Evolutionary conservation across 2,113 vertebrate species (phyloP), one percentile per base, ranked within the genome.

Genomic region (Mesocricetus auratus): DNA sequence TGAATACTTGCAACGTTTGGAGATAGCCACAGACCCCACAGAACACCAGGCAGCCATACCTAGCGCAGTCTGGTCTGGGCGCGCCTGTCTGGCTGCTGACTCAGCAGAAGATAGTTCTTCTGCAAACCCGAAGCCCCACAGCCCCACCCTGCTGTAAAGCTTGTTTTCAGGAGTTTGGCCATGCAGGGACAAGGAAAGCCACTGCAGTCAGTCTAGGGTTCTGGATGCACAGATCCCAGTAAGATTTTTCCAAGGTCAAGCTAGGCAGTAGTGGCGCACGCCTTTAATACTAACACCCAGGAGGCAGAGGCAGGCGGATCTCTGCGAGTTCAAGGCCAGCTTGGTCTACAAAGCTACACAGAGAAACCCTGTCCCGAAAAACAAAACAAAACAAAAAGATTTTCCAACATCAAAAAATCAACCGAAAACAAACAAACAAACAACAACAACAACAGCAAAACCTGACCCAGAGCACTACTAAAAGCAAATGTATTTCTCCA

Each of bases 41-140:
- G 50, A 45, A 17, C 2, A 5, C 17, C 3, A 5, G 24, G 0
- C 16, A 71, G 83, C 33, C 2, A 16, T 22, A 24, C 60, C 4
- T 13, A 13, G 33, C 9, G 6, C 0, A 1, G 7, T 3, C 1
- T 0, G 19, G 31, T 7, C 82, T 45, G 68, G 66, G 36, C 0
- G 7, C 21, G 53, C 36, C 39, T 26, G 13, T 15, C 56, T 47
- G 42, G 19, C 10, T 2, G 69, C 86, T n/a, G 24, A 21, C 5
- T 29, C 69, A 31, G n/a, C 39, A 33, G n/a, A 12, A 42, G 45
- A 79, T 1, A 22, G 7, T 53, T 88, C 56, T 62, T 81, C 45
- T 36, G 39, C 6, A 19, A 89, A 42, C 24, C 0, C 5, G 3
- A 82, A 45, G 69, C 60, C 24, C 10, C 5, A 16, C 5, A 45